A percentile compares a stretch with the other conserved stretches of the same genome.
Evolutionary conservation across 2,888 invertebrate species (phyloP).

Genomic region (Chrysopilus asiliformis): DNA sequence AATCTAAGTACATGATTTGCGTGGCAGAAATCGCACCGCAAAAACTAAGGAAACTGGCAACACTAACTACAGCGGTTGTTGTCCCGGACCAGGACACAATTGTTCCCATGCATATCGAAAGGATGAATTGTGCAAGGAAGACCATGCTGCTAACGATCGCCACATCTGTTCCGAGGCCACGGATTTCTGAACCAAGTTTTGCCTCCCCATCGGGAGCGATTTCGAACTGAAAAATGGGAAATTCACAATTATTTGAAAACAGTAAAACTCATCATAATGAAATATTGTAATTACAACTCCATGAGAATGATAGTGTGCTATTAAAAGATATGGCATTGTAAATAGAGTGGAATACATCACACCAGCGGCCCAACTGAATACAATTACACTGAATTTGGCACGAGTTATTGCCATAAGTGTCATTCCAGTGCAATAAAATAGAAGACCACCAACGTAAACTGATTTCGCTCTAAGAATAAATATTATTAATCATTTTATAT

Average conservation of each 20-base stretch:
- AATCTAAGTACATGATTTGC: constrained; percentile 77
- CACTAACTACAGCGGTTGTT: constrained; percentile 77
- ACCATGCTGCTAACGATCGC: constrained; percentile 93
- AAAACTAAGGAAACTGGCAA: constrained; percentile 71
- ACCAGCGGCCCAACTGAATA: constrained; percentile 89
- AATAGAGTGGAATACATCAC: constrained; percentile 96
- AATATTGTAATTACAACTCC: constrained; percentile 52
- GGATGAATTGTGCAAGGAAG: constrained; percentile 84
- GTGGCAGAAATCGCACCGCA: constrained; percentile 77
- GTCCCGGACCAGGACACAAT: constrained; percentile 69
- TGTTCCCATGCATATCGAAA: constrained; percentile 76
- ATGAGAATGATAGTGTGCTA: constrained; percentile 89
- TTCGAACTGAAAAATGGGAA: constrained; percentile 42
- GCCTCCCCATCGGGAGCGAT: constrained; percentile 41
- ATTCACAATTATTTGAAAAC: not conserved
- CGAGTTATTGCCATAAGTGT: constrained; percentile 66
- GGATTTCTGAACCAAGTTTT: constrained; percentile 46
- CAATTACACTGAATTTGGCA: constrained; percentile 62
- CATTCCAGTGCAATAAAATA: constrained; percentile 84
- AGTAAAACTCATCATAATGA: not conserved
- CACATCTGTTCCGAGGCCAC: constrained; percentile 89
- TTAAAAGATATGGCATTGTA: constrained; percentile 89
- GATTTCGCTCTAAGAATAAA: constrained; percentile 56
- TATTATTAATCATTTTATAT: not conserved
- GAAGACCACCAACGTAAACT: constrained; percentile 79